Conservation (phyloP, 2,113 vertebrate genomes). For the Ardeotis arabs region DNA sequence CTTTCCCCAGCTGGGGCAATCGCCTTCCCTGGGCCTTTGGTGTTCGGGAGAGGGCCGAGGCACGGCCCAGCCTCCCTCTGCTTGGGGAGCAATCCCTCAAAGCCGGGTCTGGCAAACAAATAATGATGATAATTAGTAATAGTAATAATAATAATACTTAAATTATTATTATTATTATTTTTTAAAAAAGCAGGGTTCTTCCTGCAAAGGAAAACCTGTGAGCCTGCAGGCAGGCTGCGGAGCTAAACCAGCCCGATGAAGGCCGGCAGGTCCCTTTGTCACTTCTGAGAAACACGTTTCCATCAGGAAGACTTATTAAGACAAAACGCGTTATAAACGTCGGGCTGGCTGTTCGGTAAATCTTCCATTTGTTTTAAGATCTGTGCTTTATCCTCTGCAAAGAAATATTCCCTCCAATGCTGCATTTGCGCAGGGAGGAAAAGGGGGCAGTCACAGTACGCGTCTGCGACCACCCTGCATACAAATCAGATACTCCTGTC, state of each 20-base stretch:
- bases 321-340: conserved; percentile 74
- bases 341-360: conserved; percentile 68
- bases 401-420: conserved; percentile 52
- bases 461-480: conserved; percentile 74
- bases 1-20: background rate
- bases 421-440: conserved; percentile 76
- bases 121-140: too few species aligned
- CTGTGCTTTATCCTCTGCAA: conserved; percentile 70
- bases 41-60: rapidly evolving
- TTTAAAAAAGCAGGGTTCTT: too few species aligned
- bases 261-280: conserved; percentile 75
- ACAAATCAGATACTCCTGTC: conserved; percentile 78
- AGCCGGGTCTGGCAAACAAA: background rate
- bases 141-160: too few species aligned
- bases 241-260: conserved; percentile 69
- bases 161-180: too few species aligned
- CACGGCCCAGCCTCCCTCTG: background rate
- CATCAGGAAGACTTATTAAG: conserved; percentile 75
- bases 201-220: background rate
- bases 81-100: background rate
- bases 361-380: conserved; percentile 81
- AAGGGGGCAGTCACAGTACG: conserved; percentile 80
- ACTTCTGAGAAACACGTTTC: conserved; percentile 75
- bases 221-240: conserved; percentile 53
- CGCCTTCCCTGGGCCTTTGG: background rate